Evolutionary conservation across 2,797 vertebrate species (phyloP).

Genomic region (Muscicapa striata): DNA sequence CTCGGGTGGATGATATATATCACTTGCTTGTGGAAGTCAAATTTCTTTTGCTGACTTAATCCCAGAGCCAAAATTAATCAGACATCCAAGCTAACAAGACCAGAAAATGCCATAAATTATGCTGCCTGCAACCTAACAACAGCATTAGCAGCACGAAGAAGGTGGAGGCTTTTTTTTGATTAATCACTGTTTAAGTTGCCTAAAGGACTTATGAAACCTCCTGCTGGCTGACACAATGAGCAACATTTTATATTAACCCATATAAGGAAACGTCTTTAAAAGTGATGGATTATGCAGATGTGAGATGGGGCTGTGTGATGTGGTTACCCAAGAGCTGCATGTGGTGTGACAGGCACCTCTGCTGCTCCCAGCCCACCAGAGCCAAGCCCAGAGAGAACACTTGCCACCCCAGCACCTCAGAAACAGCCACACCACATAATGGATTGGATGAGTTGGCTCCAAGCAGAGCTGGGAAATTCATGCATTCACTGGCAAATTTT

Average conservation of each 20-base stretch:
- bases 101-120: constrained; percentile 70
- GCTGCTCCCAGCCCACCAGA: not conserved
- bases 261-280: constrained; percentile 54
- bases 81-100: constrained; percentile 69
- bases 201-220: constrained; percentile 71
- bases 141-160: constrained; percentile 62
- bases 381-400: not conserved
- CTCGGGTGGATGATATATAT: constrained; percentile 59
- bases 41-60: constrained; percentile 76
- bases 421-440: not conserved
- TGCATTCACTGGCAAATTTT: not conserved
- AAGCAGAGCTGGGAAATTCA: not conserved
- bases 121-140: constrained; percentile 63
- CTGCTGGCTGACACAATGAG: constrained; percentile 68
- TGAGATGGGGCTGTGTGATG: not conserved
- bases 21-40: constrained; percentile 66
- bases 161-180: constrained; percentile 66
- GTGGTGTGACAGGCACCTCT: fast-evolving
- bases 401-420: not conserved
- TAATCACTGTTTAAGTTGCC: constrained; percentile 75
- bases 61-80: constrained; percentile 76
- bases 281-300: constrained; percentile 63
- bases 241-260: constrained; percentile 67
- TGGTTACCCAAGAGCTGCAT: not conserved
- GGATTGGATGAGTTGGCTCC: not conserved